Percentiles rank a stretch among this genome's conserved stretches.
Evolutionary conservation across 2,888 invertebrate species (phyloP).

Genomic region (Caenorhabditis uteleia): DNA sequence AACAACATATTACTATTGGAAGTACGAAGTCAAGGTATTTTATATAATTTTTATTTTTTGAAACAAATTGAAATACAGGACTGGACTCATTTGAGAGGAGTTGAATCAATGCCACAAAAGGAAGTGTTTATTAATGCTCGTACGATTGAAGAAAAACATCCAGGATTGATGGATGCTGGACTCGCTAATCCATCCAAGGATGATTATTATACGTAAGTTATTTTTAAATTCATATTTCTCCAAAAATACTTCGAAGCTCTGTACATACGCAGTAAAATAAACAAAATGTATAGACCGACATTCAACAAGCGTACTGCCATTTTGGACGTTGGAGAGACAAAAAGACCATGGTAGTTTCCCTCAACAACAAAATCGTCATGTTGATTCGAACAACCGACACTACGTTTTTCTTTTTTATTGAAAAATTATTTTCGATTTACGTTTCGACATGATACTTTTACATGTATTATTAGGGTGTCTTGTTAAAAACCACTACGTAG

Average conservation of each 20-base stretch:
- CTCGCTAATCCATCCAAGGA: constrained; percentile 45
- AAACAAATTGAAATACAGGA: constrained; percentile 36
- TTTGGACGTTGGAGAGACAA: constrained; percentile 59
- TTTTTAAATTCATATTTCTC: not conserved
- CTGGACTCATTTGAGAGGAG: constrained; percentile 61
- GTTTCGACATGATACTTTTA: no score
- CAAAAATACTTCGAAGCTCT: not conserved
- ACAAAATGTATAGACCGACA: constrained; percentile 43
- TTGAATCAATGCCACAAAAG: constrained; percentile 58
- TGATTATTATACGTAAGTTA: constrained; percentile 46
- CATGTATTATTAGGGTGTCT: no score
- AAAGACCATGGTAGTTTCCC: constrained; percentile 58
- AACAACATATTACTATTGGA: constrained; percentile 64
- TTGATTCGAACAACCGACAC: no score
- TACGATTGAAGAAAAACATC: constrained; percentile 53
- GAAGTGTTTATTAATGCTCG: constrained; percentile 42
- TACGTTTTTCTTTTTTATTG: no score
- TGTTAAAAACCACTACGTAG: no score
- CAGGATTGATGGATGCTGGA: constrained; percentile 54
- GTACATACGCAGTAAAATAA: not conserved
- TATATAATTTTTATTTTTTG: constrained; percentile 9
- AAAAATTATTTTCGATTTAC: no score
- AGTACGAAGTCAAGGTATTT: constrained; percentile 65
- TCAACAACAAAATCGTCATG: no score
- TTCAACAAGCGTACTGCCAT: constrained; percentile 62